Evolutionary conservation across 2,797 vertebrate species (phyloP), one percentile per base, ranked within the genome.

Genomic region (Novumbra hubbsi): DNA sequence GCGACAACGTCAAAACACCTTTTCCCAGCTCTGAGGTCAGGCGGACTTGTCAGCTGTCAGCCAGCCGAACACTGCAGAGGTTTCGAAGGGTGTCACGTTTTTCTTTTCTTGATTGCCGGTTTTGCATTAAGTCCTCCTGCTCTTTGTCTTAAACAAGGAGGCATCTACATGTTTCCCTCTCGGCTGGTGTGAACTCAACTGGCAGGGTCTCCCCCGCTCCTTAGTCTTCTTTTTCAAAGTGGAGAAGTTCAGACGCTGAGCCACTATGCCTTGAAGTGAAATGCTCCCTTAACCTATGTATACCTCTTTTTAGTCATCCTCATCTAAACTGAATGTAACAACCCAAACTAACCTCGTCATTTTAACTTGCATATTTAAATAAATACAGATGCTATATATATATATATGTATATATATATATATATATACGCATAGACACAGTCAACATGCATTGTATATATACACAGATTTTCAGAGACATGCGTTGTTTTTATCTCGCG

Each of bases 271-370:
- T 81, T 82, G 80, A 85, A 86, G 75, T 77, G 45, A 71, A 78
- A 72, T 63, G 64, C 68, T 65, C 41, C 76, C 77, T 32, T 65
- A 75, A 78, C 77, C 74, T 78, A 82, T 52, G 49, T 76, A 77
- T 82, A 75, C 80, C 80, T 88, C 80, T 12, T 27, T 16, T 78
- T 69, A 74, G 73, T 80, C 80, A 81, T 85, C 80, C 63, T 90
- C 81, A 84, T 90, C 87, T 85, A 86, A 90, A 89, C 87, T 92
- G 92, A 93, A 93, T 93, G 92, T 93, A 90, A 81, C 85, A 89
- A 92, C 89, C 90, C 89, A 64, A 86, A 88, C 85, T 90, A 92
- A 92, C 91, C 90, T 91, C 90, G 24, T 24, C 87, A 88, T 88
- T 90, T 86, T 91, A 90, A 85, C 90, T 88, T 87, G 91, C 87